These are phyloP conservation scores for Idris sp. DNA, from an alignment of 1,140 invertebrate genomes.

Conservation along the genomic window DNA sequence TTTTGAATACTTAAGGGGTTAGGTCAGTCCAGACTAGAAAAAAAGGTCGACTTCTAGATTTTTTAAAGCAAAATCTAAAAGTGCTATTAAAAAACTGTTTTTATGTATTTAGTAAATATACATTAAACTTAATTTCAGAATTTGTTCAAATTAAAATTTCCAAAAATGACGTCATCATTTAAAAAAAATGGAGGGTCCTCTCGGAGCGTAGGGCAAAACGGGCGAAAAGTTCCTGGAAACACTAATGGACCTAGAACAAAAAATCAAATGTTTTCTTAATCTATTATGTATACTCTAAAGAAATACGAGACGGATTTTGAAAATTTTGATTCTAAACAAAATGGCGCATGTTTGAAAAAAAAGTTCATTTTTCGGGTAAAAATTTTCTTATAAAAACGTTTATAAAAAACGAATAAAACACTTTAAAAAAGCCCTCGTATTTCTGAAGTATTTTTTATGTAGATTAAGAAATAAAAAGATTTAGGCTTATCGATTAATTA, in stretches of 20 bases:
- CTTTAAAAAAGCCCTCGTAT: conserved; percentile 13
- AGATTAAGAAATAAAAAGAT: conserved; percentile 18
- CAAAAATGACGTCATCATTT: conserved; percentile 4
- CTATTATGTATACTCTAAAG: conserved; percentile 16
- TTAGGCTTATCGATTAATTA: conserved; percentile 11
- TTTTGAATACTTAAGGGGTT: conserved; percentile 20
- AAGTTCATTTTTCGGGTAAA: conserved; percentile 14
- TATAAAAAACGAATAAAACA: no score
- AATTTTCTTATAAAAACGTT: no score
- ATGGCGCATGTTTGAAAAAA: no score
- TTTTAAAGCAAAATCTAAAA: no score
- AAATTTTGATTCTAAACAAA: conserved; percentile 21
- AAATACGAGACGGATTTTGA: conserved; percentile 20
- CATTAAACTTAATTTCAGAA: conserved; percentile 13
- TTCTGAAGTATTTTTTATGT: conserved; percentile 10
- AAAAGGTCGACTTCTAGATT: conserved; percentile 11
- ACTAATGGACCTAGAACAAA: conserved; percentile 26
- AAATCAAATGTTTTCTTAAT: conserved; percentile 12
- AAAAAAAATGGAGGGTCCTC: conserved; percentile 13
- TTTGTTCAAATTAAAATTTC: conserved; percentile 22
- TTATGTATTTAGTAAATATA: conserved; percentile 12
- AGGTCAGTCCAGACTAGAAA: conserved; percentile 2
- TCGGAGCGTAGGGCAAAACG: conserved; percentile 19
- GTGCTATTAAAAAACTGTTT: conserved; percentile 10
- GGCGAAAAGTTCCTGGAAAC: conserved; percentile 10